These are phyloP conservation scores for Ichneumoninae sp. DNA, from an alignment of 2,888 invertebrate species.

Conservation along the genomic window DNA sequence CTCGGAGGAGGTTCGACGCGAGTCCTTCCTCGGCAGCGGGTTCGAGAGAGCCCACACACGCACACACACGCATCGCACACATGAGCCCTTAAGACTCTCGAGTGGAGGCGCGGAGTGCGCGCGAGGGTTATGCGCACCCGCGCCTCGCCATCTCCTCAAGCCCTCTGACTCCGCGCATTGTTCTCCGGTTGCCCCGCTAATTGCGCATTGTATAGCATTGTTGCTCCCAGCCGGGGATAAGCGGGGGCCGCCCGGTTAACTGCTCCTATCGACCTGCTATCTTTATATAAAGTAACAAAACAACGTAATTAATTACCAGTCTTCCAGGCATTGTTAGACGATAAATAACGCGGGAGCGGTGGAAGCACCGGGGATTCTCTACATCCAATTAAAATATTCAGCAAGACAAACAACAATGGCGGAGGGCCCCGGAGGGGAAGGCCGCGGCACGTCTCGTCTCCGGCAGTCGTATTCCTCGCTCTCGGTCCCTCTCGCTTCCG, in stretches of 20 bases:
- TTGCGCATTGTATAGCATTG: conserved; percentile 83
- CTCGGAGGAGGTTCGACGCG: not conserved
- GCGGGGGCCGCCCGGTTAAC: conserved; percentile 75
- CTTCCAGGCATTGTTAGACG: conserved; percentile 83
- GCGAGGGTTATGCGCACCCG: conserved; percentile 30
- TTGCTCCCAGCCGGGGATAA: conserved; percentile 72
- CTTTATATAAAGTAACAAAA: conserved; percentile 84
- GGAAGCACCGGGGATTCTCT: conserved; percentile 63
- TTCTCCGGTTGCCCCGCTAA: conserved; percentile 77
- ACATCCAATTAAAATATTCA: conserved; percentile 84
- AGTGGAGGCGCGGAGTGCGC: conserved; percentile 29
- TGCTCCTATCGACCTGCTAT: conserved; percentile 82
- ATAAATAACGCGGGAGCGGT: conserved; percentile 81
- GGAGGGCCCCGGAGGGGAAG: conserved; percentile 45
- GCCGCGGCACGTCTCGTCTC: conserved; percentile 59
- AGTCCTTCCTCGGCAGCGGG: not conserved
- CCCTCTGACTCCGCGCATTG: conserved; percentile 66
- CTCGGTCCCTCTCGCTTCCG: conserved; percentile 30
- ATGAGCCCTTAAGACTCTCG: conserved; percentile 44
- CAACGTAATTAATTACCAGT: conserved; percentile 84
- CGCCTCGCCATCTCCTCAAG: conserved; percentile 42
- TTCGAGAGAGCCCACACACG: not conserved
- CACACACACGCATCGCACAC: not conserved
- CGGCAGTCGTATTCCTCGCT: conserved; percentile 51
- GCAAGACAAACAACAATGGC: conserved; percentile 84